Evolutionary conservation across 2,888 invertebrate species (phyloP).

Genomic region (Xestia rhomboidea): DNA sequence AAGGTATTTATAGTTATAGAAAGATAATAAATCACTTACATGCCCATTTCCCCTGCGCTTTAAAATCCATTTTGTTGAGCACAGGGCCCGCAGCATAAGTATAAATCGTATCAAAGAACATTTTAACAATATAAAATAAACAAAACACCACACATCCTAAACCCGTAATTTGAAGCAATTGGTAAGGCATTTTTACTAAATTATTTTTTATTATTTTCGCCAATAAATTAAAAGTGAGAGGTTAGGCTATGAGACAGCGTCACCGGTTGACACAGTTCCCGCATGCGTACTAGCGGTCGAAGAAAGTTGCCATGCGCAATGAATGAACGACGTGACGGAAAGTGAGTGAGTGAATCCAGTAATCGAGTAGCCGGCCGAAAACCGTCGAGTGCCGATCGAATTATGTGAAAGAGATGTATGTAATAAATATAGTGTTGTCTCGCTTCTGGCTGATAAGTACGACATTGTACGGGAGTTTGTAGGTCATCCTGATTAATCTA

Average conservation of each 20-base stretch:
- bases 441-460: conserved; percentile 63
- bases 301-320: conserved; percentile 86
- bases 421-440: conserved; percentile 60
- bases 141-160: conserved; percentile 80
- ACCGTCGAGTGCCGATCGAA: conserved; percentile 61
- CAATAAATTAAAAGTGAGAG: conserved; percentile 69
- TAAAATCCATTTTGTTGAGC: conserved; percentile 91
- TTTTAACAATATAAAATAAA: conserved; percentile 74
- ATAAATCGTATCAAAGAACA: conserved; percentile 76
- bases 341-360: conserved; percentile 65
- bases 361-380: conserved; percentile 64
- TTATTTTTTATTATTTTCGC: conserved; percentile 50
- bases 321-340: conserved; percentile 69
- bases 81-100: conserved; percentile 89
- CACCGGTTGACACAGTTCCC: conserved; percentile 82
- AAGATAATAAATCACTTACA: conserved; percentile 89
- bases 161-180: conserved; percentile 83
- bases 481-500: conserved; percentile 58
- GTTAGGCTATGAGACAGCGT: conserved; percentile 83
- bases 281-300: conserved; percentile 86
- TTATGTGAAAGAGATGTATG: conserved; percentile 61
- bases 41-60: conserved; percentile 94
- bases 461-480: conserved; percentile 47
- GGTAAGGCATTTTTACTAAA: conserved; percentile 67
- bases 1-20: background rate